Base-by-base conservation (phyloP, 1,140 invertebrate genomes). In the Cherax destructor region DNA sequence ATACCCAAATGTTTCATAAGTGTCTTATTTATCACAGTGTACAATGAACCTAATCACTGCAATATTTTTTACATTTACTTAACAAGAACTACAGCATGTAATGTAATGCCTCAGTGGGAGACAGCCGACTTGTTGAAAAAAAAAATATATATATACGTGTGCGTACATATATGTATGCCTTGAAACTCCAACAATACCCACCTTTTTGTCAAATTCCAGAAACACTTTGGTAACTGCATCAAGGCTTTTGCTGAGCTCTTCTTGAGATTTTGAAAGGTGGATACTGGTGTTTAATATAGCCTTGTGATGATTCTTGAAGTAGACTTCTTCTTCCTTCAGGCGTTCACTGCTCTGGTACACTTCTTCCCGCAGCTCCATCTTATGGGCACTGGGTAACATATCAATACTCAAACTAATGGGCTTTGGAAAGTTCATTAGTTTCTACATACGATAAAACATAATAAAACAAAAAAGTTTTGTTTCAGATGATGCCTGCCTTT, bases 291-390 rank as follows among this genome's bases (percentile, higher is more conserved):
- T 83, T 11, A 72, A 30, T 16, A 47, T n/a, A 16, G 79, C 30
- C 24, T 88, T 79, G 13, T 81, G 78, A n/a, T 76, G 87, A 6
- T 21, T 50, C 79, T 81, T 69, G 7, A 88, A 61, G 4, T 52
- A 24, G 10, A 47, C 56, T 18, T 81, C 61, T 7, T 11, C 61
- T 56, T 16, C 56, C 59, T 83, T 50, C 10, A 83, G 9, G 4
- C 61, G 77, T 59, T 83, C n/a, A 30, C 87, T 88, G 9, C 65
- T 49, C 50, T 30, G 11, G 16, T 81, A 78, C 4, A 61, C 50
- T 9, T 88, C 87, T 11, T 88, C 78, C n/a, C 78, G 47, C 47
- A 88, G 47, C n/a, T 88, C 87, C 7, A 88, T 88, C 49, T 88
- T 88, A 56, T 88, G 86, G 24, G 77, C 59, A 41, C 86, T 88